Base-by-base conservation (phyloP, 2,888 invertebrate species). In the Allophyes oxyacanthae region DNA sequence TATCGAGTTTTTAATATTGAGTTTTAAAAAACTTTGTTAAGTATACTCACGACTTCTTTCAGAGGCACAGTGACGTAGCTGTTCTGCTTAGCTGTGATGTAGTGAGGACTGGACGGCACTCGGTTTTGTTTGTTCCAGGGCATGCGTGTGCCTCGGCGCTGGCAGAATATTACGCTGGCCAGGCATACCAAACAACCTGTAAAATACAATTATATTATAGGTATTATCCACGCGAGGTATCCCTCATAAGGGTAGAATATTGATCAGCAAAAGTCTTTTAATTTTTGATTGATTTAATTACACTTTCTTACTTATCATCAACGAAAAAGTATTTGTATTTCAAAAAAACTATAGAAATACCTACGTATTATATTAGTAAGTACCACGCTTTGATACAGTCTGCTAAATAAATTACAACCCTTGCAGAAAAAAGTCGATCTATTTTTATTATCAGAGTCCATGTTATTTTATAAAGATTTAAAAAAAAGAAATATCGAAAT, bases 61-160 rank as follows among this genome's bases (percentile, higher is more conserved):
- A 97, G 91, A 0, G 98, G 98, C 38, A 98, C 96, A 20, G 97
- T 96, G 62, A 97, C 97, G 86, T 98, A 98, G 67, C 97, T 96
- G 85, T 98, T 98, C 80, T 97, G 97, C 81, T 97, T 97, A 0
- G 96, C 95, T 26, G 97, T 96, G 74, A 97, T 97, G 82, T 97
- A 98, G 83, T 97, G 97, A 0, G 97, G 97, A 48, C 97, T 97
- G 37, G 97, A 96, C 0, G 97, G 96, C 3, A 97, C 95, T 33
- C 95, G 94, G 28, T 95, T 91, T 81, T 73, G 81, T 84, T 91
- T 83, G 83, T 82, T 70, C 95, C 95, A 82, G 77, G 94, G 80
- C 89, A 95, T 59, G 85, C 94, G 56, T 79, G 82, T 67, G 77
- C 86, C 87, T 83, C 88, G 75, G 77, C 95, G 75, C 33, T 90